A percentile compares a stretch with the other conserved stretches of the same genome.
Conservation (phyloP, 2,797 vertebrate species). For the Bucorvus abyssinicus region DNA sequence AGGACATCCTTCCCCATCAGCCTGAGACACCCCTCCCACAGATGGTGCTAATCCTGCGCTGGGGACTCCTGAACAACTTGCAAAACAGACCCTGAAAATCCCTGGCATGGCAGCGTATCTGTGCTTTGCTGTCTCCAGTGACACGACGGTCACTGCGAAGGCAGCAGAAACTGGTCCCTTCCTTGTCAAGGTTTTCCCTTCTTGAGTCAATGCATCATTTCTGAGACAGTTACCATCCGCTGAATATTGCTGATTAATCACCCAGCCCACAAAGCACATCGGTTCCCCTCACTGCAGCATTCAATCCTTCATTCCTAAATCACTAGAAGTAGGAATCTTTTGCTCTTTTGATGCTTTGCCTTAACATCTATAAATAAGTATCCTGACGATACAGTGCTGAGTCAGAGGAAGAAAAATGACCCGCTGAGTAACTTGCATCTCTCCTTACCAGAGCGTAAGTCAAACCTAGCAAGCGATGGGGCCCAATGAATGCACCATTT, state of each 20-base stretch:
- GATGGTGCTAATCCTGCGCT: rapidly evolving
- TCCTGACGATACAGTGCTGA: neutral
- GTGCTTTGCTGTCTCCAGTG: neutral
- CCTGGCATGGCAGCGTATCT: neutral
- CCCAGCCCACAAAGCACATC: neutral
- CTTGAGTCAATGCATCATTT: neutral
- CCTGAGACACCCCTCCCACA: too few species aligned
- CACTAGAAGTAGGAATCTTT: neutral
- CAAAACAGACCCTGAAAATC: neutral
- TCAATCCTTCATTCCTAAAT: neutral
- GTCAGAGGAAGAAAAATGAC: neutral
- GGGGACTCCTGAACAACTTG: neutral
- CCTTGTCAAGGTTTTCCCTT: neutral
- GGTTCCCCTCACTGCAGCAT: neutral
- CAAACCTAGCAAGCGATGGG: neutral
- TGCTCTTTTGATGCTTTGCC: neutral
- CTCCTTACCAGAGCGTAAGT: neutral
- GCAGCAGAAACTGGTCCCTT: neutral
- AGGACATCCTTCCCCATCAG: neutral
- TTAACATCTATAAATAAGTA: neutral
- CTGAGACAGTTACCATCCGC: neutral
- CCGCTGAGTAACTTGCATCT: neutral
- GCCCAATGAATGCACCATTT: neutral
- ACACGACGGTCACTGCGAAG: neutral
- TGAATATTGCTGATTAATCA: neutral